A percentile compares a stretch with the other conserved stretches of the same genome.
Evolutionary conservation across 2,888 invertebrate species (phyloP).

Genomic region (Torymus tubicola): DNA sequence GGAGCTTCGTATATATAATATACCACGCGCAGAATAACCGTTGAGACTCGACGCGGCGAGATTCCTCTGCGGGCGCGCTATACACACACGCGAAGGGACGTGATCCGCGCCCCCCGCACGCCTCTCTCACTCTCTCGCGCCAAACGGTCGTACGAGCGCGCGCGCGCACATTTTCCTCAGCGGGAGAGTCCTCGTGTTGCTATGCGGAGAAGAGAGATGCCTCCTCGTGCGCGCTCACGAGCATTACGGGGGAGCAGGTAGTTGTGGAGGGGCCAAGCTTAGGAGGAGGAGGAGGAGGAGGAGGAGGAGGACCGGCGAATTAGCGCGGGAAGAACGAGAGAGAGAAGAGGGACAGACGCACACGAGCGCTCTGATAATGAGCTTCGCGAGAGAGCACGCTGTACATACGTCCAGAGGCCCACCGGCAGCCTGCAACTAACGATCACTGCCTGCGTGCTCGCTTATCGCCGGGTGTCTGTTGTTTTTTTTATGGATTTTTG

Average conservation of each 20-base stretch:
- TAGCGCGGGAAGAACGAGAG: not conserved
- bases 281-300: not conserved
- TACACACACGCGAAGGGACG: slow-evolving; percentile 37
- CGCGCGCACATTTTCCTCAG: slow-evolving; percentile 36
- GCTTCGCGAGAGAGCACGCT: not conserved
- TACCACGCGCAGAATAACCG: slow-evolving; percentile 32
- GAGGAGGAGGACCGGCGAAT: slow-evolving; percentile 2
- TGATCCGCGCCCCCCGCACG: slow-evolving; percentile 44
- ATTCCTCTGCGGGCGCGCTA: slow-evolving; percentile 31
- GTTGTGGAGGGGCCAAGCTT: not conserved
- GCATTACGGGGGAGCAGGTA: slow-evolving; percentile 21
- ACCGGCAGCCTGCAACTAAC: slow-evolving; percentile 9
- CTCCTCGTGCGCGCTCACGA: slow-evolving; percentile 10
- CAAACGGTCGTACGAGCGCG: slow-evolving; percentile 33
- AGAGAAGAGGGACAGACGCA: too few species aligned
- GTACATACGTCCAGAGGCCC: not conserved
- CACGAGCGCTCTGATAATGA: slow-evolving; percentile 20
- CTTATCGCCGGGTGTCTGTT: not conserved
- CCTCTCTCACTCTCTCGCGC: slow-evolving; percentile 34
- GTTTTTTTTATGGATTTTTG: not conserved
- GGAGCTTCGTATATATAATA: too few species aligned
- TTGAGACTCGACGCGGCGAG: slow-evolving; percentile 34
- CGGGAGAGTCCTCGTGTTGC: slow-evolving; percentile 39
- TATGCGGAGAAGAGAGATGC: slow-evolving; percentile 33
- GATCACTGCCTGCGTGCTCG: slow-evolving; percentile 11